Percentiles rank a stretch among this genome's conserved stretches.
These are phyloP conservation scores for Odontocerum albicorne DNA, from an alignment of 2,888 invertebrate genomes.

Conservation along the genomic window DNA sequence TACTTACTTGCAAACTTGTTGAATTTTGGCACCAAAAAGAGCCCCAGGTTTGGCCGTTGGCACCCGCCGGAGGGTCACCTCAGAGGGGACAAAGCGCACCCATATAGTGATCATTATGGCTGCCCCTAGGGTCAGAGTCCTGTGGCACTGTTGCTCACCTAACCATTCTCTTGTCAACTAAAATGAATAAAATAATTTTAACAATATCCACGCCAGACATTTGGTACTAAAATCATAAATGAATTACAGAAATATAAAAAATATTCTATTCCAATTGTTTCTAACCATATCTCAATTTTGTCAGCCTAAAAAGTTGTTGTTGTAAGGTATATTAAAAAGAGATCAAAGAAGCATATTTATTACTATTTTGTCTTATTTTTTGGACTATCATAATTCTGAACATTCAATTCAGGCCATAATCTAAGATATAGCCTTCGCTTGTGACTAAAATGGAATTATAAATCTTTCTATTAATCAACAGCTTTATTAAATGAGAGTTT, in stretches of 20 bases:
- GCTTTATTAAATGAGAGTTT: no score
- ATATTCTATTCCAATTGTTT: no score
- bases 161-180: constrained; percentile 84
- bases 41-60: constrained; percentile 87
- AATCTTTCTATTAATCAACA: no score
- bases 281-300: no score
- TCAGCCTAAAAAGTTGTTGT: no score
- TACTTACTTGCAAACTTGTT: constrained; percentile 82
- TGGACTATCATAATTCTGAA: no score
- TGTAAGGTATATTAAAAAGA: no score
- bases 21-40: constrained; percentile 89
- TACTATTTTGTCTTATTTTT: no score
- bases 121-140: constrained; percentile 71
- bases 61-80: constrained; percentile 80
- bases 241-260: not conserved
- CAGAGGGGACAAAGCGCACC: constrained; percentile 80
- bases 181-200: constrained; percentile 15
- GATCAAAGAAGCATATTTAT: no score
- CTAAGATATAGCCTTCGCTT: no score
- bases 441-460: no score
- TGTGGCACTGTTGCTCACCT: constrained; percentile 64
- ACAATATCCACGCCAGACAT: not conserved
- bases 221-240: not conserved
- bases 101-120: constrained; percentile 71
- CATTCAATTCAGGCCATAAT: no score